Percentiles rank a stretch among this genome's conserved stretches.
Evolutionary conservation across 2,888 invertebrate genomes (phyloP).

Genomic region (Phytoseiulus persimilis): DNA sequence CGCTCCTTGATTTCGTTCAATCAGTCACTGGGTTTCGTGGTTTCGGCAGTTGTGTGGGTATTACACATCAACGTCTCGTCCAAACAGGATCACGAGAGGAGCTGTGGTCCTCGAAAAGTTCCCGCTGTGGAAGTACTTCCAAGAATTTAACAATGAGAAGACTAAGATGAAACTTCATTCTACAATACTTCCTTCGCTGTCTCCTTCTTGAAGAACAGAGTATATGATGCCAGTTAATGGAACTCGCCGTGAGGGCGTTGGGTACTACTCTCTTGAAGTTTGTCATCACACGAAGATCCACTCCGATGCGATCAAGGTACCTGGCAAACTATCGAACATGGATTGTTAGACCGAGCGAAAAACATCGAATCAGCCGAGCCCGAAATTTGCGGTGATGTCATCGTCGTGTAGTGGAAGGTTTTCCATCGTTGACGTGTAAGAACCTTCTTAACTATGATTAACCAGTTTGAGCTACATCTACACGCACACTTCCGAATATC

Average conservation of each 20-base stretch:
- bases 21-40: background rate
- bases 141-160: too few relatives aligned
- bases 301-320: background rate
- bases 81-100: too few relatives aligned
- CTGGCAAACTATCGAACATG: background rate
- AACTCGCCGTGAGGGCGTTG: background rate
- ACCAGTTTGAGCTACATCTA: background rate
- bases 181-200: too few relatives aligned
- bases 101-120: too few relatives aligned
- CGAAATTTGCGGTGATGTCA: background rate
- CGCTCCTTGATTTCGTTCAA: background rate
- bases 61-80: too few relatives aligned
- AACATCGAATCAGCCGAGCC: background rate
- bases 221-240: too few relatives aligned
- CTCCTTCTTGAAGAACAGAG: too few relatives aligned
- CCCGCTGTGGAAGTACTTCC: too few relatives aligned
- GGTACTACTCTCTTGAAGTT: background rate
- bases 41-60: too few relatives aligned
- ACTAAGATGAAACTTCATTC: too few relatives aligned
- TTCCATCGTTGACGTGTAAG: background rate
- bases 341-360: background rate
- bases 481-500: background rate
- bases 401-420: background rate
- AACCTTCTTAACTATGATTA: background rate
- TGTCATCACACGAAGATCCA: background rate